Base-by-base conservation (phyloP, 1,140 invertebrate genomes). In the Drosophila azteca region DNA sequence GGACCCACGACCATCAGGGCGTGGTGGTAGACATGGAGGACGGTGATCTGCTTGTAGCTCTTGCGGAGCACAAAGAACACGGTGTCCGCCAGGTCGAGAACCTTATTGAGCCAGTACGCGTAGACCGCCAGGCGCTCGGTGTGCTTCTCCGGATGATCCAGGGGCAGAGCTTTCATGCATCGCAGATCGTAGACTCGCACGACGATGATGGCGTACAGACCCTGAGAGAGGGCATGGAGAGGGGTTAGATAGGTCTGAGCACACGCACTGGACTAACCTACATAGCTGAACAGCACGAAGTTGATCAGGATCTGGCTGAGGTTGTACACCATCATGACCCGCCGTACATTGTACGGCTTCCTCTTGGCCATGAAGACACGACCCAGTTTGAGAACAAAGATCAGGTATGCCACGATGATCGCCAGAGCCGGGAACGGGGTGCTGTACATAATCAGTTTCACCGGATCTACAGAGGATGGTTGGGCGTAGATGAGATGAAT, bases 11-110 rank as follows among this genome's bases (percentile, higher is more conserved):
- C 46, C 73, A 84, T 82, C 17, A 78, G 94, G 11, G 94, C 92
- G 89, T 98, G 97, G 90, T 98, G 97, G 87, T 96, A 97, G 0
- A 98, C 94, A 77, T 98, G 97, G 0, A 98, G 93, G 73, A 97
- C 95, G 3, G 95, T 95, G n/a, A 97, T 92, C 84, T 98, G 96
- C 48, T 94, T 94, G 54, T 95, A 93, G 80, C 97, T 97, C 91
- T 98, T 97, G 7, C 96, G 93, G 11, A 98, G 91, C 8, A 98
- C 93, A 91, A 98, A 97, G 91, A 98, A 97, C 26, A 97, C 92
- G 3, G 95, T 96, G 66, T 96, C 95, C 0, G 95, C 11, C 0
- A 96, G 92, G 82, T 96, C 95, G 0, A 93, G 3, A 0, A 76
- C 0, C 22, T 90, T 88, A 29, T 87, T 85, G 2, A 79, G 0